These are phyloP conservation scores for Polymixis lichenea DNA, from an alignment of 2,888 invertebrate species.

Conservation along the genomic window DNA sequence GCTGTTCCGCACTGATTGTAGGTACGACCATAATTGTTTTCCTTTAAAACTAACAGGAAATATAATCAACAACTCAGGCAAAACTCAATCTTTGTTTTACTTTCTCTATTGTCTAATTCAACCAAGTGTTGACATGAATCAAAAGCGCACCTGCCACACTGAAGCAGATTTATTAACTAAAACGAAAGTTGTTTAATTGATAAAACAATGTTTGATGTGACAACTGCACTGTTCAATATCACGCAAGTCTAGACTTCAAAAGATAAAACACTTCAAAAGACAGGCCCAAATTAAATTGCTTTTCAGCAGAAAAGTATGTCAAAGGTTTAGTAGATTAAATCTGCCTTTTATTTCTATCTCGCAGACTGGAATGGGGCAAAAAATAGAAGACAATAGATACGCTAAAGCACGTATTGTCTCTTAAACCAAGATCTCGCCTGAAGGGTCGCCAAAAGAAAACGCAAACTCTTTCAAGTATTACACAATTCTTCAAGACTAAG, in stretches of 20 bases:
- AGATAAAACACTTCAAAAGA: conserved; percentile 2
- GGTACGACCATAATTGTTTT: conserved; percentile 33
- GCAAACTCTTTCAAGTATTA: conserved; percentile 18
- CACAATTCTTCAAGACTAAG: conserved; percentile 31
- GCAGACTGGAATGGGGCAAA: background rate
- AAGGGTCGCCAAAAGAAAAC: conserved; percentile 25
- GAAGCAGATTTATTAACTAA: conserved; percentile 52
- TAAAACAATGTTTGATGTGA: conserved; percentile 9
- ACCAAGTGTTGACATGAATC: conserved; percentile 43
- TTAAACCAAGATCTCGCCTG: conserved; percentile 20
- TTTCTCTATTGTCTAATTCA: conserved; percentile 37
- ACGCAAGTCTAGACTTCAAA: conserved; percentile 19
- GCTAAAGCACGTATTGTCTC: conserved; percentile 36
- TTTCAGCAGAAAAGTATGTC: conserved; percentile 5
- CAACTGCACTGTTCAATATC: conserved; percentile 16
- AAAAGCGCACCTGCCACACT: conserved; percentile 32
- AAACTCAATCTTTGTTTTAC: conserved; percentile 20
- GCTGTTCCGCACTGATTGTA: conserved; percentile 20
- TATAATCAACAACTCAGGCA: conserved; percentile 24
- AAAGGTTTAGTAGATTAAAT: conserved; percentile 10
- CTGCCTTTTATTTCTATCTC: conserved; percentile 6
- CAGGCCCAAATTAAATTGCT: background rate
- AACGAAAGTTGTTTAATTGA: conserved; percentile 35
- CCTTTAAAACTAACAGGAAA: conserved; percentile 18
- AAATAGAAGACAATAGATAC: conserved; percentile 36